phyloP scores from a whole-genome alignment of 2,113 vertebrate genomes.

The Eptesicus fuscus region DNA sequence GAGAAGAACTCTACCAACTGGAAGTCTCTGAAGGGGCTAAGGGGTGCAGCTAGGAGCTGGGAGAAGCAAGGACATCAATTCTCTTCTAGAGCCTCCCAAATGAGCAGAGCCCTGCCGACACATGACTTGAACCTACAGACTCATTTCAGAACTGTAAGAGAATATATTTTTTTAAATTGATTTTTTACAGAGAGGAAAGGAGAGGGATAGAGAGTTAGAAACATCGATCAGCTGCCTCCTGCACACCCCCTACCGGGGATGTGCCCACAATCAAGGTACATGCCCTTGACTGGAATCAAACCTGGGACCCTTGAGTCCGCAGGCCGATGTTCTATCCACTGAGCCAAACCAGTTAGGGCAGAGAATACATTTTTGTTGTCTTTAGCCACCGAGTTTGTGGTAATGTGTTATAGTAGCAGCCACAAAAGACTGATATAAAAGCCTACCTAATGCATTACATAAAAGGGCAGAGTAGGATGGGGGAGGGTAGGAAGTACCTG shows the following conservation, averaged over 20 bases:
- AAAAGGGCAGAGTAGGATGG: neutral
- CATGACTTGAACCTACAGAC: neutral
- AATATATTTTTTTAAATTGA: neutral
- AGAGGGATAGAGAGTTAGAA: too few species aligned
- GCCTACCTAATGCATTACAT: neutral
- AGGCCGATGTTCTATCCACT: too few species aligned
- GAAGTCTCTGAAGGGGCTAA: neutral
- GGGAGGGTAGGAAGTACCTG: neutral
- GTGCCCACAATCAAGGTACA: too few species aligned
- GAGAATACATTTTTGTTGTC: neutral
- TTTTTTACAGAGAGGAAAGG: too few species aligned
- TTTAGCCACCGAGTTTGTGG: neutral
- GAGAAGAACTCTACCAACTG: neutral
- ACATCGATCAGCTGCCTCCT: too few species aligned
- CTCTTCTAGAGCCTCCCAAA: neutral
- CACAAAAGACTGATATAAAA: neutral
- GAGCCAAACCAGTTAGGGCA: too few species aligned
- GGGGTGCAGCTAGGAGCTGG: neutral
- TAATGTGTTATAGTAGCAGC: neutral
- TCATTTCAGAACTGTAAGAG: neutral
- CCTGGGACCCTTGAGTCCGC: too few species aligned
- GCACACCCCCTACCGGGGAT: too few species aligned
- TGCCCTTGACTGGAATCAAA: too few species aligned
- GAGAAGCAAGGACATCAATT: neutral
- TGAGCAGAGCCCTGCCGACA: fast-evolving